phyloP scores from a whole-genome alignment of 2,113 vertebrate species.

The Dasyurus viverrinus region DNA sequence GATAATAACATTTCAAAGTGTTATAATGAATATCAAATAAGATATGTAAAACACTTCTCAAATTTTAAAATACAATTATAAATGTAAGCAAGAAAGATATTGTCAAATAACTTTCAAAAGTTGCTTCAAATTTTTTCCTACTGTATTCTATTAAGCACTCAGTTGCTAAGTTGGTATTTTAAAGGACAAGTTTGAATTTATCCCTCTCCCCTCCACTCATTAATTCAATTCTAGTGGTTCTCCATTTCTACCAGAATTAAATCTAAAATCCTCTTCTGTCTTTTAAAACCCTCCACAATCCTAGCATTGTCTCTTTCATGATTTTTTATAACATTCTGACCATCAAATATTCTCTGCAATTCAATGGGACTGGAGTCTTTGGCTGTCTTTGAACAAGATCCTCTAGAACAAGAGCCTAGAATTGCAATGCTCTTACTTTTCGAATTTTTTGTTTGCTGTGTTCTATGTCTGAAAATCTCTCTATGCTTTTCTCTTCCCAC shows the following conservation, averaged over 20 bases:
- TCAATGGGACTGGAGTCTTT: background rate
- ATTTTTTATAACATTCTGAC: background rate
- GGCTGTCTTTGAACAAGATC: background rate
- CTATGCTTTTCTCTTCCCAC: background rate
- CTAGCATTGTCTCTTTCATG: background rate
- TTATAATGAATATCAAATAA: background rate
- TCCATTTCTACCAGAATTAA: background rate
- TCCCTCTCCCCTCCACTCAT: background rate
- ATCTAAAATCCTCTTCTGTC: background rate
- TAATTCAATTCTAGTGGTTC: background rate
- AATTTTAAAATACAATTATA: background rate
- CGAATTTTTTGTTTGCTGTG: background rate
- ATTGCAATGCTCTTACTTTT: background rate
- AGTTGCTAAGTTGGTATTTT: background rate
- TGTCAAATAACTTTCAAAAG: background rate
- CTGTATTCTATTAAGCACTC: accelerated
- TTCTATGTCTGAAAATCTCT: background rate
- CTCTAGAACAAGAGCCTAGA: too few species aligned
- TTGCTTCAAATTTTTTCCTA: background rate
- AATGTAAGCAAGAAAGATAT: background rate
- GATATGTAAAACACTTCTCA: background rate
- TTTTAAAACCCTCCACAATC: background rate
- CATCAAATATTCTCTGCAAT: background rate
- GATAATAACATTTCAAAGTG: background rate
- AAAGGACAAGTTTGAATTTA: background rate